Conservation (phyloP, 2,113 vertebrate species). For the Myiozetetes cayanensis region DNA sequence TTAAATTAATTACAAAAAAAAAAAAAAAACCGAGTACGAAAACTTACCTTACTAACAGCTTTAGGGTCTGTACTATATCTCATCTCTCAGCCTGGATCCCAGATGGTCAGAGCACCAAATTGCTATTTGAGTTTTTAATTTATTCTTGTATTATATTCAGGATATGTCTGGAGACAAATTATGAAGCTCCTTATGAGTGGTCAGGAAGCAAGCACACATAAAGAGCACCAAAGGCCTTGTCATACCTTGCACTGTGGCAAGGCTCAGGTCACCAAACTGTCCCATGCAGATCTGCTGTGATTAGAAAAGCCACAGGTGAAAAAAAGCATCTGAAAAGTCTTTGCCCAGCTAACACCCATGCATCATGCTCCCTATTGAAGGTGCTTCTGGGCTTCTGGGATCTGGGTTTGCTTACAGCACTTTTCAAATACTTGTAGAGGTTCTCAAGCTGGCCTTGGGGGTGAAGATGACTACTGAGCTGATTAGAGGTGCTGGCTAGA, state of each 20-base stretch:
- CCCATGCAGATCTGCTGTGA: not conserved
- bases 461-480: not conserved
- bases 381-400: not conserved
- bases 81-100: conserved; percentile 36
- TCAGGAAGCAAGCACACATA: not conserved
- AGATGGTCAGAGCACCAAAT: conserved; percentile 52
- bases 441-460: not conserved
- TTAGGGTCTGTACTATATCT: conserved; percentile 25
- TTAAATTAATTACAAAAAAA: conserved; percentile 46
- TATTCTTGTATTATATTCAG: conserved; percentile 43
- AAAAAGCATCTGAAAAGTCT: not conserved
- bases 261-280: not conserved
- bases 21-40: not conserved
- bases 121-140: conserved; percentile 57
- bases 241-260: not conserved
- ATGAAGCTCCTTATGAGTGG: not conserved
- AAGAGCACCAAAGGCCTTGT: not conserved
- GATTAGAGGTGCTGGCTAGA: not conserved
- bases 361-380: not conserved
- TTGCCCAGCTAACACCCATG: not conserved
- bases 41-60: conserved; percentile 46
- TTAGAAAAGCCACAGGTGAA: not conserved
- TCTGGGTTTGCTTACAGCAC: not conserved
- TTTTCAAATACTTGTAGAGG: not conserved
- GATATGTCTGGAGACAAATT: conserved; percentile 41